These are phyloP conservation scores for Whitmania pigra DNA, from an alignment of 1,140 invertebrate species.

Conservation along the genomic window DNA sequence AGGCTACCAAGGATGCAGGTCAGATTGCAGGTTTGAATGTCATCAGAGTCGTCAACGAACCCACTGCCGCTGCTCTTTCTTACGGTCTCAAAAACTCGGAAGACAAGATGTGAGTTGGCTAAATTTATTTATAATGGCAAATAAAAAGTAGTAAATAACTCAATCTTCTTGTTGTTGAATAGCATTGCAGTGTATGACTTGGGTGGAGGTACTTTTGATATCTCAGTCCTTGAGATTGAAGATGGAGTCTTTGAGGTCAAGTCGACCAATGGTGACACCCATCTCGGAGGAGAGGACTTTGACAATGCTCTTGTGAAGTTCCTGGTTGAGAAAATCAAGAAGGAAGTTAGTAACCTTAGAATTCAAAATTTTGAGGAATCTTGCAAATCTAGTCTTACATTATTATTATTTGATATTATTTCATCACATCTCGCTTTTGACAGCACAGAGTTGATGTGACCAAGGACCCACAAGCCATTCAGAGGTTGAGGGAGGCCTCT, in stretches of 20 bases:
- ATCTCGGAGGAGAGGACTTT: constrained; percentile 97
- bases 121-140: too few relatives aligned
- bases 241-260: constrained; percentile 90
- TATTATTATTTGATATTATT: too few relatives aligned
- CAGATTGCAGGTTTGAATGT: constrained; percentile 92
- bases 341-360: constrained; percentile 52
- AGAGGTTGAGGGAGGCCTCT: constrained; percentile 89
- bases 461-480: constrained; percentile 97
- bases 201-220: constrained; percentile 93
- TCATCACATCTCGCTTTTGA: constrained; percentile 27
- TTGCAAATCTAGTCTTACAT: too few relatives aligned
- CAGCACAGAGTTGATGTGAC: constrained; percentile 85
- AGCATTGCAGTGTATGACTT: constrained; percentile 95
- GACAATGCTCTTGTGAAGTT: constrained; percentile 87
- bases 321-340: constrained; percentile 83
- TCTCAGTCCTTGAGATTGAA: constrained; percentile 87
- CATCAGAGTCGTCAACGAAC: constrained; percentile 88
- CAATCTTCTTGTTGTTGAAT: constrained; percentile 28
- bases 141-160: too few relatives aligned
- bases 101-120: constrained; percentile 73
- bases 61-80: constrained; percentile 87
- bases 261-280: constrained; percentile 92
- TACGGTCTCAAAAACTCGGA: constrained; percentile 98
- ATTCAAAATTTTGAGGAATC: too few relatives aligned
- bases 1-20: constrained; percentile 91